Evolutionary conservation across 1,140 invertebrate species (phyloP).

Genomic region (Microplitis mediator): DNA sequence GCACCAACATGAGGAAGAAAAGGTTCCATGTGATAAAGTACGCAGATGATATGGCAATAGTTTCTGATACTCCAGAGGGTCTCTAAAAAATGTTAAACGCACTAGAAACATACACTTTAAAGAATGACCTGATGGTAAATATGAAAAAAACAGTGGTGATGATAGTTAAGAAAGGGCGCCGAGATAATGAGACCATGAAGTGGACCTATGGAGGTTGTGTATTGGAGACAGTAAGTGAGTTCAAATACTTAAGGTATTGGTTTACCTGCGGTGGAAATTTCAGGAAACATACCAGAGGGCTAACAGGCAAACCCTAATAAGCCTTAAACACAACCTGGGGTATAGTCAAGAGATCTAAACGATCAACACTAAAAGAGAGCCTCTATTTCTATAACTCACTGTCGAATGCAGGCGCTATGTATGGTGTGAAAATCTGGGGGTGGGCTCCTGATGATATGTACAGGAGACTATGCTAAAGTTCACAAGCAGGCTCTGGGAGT

Average conservation of each 20-base stretch:
- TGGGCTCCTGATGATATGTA: not conserved
- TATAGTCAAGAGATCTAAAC: not conserved
- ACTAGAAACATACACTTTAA: constrained; percentile 9
- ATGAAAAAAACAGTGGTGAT: constrained; percentile 17
- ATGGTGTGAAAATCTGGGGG: constrained; percentile 27
- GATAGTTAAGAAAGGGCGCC: constrained; percentile 16
- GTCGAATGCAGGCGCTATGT: constrained; percentile 11
- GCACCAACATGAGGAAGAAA: not conserved
- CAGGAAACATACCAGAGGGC: not conserved
- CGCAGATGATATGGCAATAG: constrained; percentile 21
- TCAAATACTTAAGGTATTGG: constrained; percentile 8
- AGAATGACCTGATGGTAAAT: constrained; percentile 13
- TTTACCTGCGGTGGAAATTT: not conserved
- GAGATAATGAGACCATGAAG: not conserved
- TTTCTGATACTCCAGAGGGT: not conserved
- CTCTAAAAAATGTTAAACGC: constrained; percentile 17
- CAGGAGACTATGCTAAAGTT: no score
- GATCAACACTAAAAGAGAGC: not conserved
- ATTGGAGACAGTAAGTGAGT: constrained; percentile 14
- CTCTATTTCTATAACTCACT: constrained; percentile 15
- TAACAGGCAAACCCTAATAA: constrained; percentile 8
- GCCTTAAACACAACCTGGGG: constrained; percentile 20
- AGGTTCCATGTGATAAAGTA: constrained; percentile 18
- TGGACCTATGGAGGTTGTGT: constrained; percentile 12
- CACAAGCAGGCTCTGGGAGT: no score